Evolutionary conservation across 2,113 vertebrate species (phyloP).

Genomic region (Chinchilla lanigera): DNA sequence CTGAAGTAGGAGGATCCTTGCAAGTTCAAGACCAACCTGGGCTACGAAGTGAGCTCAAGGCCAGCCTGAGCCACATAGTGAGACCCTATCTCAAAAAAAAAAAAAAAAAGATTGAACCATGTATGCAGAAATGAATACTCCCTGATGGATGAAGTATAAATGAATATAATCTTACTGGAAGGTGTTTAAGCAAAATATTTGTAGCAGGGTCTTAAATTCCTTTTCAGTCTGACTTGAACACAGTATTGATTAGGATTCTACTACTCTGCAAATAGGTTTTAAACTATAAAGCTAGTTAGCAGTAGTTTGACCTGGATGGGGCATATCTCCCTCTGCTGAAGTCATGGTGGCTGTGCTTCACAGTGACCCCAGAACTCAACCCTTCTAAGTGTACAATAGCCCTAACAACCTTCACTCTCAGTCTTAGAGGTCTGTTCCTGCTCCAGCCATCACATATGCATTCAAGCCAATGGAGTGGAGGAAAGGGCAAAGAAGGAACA

Average conservation of each 20-base stretch:
- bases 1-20: too few species aligned
- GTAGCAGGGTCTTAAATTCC: neutral
- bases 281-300: neutral
- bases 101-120: too few species aligned
- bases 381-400: neutral
- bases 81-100: too few species aligned
- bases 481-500: neutral
- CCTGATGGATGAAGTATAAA: neutral
- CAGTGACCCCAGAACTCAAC: neutral
- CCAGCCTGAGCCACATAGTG: too few species aligned
- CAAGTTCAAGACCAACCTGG: too few species aligned
- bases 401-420: neutral
- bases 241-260: neutral
- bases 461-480: neutral
- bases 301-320: neutral
- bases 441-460: neutral
- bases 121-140: neutral
- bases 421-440: neutral
- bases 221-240: neutral
- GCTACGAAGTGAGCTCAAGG: too few species aligned
- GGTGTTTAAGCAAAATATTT: neutral
- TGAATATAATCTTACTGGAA: neutral
- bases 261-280: neutral
- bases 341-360: neutral
- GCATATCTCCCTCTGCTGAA: neutral